These are phyloP conservation scores for Megalurothrips usitatus DNA, from an alignment of 2,888 invertebrate genomes.

Conservation along the genomic window DNA sequence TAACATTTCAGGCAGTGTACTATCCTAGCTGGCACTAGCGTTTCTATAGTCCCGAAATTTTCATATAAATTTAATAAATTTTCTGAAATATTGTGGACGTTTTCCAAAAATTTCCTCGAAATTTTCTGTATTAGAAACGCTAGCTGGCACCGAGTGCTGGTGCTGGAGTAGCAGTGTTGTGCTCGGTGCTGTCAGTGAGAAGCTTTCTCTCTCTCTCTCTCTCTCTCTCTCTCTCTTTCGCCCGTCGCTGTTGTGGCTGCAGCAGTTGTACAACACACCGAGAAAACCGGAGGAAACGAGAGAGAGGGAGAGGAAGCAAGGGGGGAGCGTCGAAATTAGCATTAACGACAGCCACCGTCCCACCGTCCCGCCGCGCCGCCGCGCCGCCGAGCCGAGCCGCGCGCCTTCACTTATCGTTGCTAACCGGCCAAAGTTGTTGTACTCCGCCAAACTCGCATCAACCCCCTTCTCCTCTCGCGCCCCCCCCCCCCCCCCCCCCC, in stretches of 20 bases:
- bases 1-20: no score
- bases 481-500: not conserved
- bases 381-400: not conserved
- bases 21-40: no score
- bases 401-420: not conserved
- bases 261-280: not conserved
- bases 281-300: not conserved
- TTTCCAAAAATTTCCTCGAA: no score
- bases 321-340: not conserved
- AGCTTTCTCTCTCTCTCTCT: no score
- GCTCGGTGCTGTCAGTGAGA: no score
- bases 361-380: not conserved
- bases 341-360: conserved; percentile 16
- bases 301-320: not conserved
- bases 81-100: no score
- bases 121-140: no score
- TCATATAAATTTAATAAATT: no score
- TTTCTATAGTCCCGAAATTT: no score
- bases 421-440: conserved; percentile 22
- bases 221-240: no score
- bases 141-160: no score
- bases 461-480: not conserved
- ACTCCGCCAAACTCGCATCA: not conserved
- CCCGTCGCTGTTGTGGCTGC: not conserved
- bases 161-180: no score